A percentile compares a stretch with the other conserved stretches of the same genome.
phyloP scores from a whole-genome alignment of 2,113 vertebrate genomes.

The Oncorhynchus keta region DNA sequence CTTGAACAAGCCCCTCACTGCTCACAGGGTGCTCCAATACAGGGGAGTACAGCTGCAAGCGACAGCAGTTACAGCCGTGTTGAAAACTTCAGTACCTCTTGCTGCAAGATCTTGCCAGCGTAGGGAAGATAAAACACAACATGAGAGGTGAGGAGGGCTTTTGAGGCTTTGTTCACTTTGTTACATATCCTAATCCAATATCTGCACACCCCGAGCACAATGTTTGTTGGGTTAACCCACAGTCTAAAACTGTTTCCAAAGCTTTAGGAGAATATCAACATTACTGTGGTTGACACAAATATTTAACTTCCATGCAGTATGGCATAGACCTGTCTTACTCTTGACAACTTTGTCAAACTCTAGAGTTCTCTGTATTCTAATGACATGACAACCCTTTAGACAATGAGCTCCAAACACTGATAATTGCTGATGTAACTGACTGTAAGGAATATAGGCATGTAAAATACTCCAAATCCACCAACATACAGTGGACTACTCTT shows the following conservation, averaged over 20 bases:
- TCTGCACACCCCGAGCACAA: not conserved
- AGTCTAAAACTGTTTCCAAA: not conserved
- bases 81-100: not conserved
- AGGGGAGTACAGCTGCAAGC: not conserved
- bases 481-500: too few species aligned
- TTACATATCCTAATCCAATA: not conserved
- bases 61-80: not conserved
- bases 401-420: slow-evolving; percentile 23
- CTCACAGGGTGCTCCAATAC: not conserved
- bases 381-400: not conserved
- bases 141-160: not conserved
- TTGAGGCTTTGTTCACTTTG: not conserved
- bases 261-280: not conserved
- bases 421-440: slow-evolving; percentile 46
- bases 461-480: too few species aligned
- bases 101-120: not conserved
- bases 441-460: slow-evolving; percentile 29
- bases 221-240: not conserved
- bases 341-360: not conserved
- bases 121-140: not conserved
- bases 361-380: not conserved
- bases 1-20: not conserved
- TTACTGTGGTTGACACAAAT: not conserved
- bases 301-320: not conserved
- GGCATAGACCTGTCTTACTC: not conserved